phyloP scores from a whole-genome alignment of 2,888 invertebrate species.

The Tetragnatha montana region DNA sequence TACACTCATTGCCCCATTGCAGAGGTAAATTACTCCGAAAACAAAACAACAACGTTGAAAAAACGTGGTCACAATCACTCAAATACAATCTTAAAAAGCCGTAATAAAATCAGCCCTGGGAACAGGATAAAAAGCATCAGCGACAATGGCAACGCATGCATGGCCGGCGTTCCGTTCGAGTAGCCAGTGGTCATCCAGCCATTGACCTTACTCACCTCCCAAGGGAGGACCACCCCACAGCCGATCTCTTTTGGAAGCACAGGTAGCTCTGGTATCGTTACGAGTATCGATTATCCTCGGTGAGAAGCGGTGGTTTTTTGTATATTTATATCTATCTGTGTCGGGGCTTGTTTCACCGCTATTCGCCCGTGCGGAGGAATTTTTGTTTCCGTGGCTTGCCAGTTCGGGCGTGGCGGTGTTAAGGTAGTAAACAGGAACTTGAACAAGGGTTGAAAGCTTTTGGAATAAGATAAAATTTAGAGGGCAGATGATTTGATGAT shows the following conservation, averaged over 20 bases:
- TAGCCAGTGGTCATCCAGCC: constrained; percentile 65
- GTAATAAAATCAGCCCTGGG: not conserved
- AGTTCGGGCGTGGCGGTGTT: not conserved
- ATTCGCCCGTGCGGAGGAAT: not conserved
- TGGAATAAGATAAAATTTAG: no score
- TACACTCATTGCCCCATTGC: not conserved
- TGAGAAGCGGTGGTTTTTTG: not conserved
- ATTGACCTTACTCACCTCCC: constrained; percentile 62
- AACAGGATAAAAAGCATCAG: constrained; percentile 5
- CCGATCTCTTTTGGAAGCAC: constrained; percentile 43
- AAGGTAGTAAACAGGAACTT: no score
- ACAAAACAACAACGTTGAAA: not conserved
- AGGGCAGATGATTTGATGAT: no score
- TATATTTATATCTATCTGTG: not conserved
- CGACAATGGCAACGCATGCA: constrained; percentile 33
- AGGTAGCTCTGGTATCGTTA: constrained; percentile 55
- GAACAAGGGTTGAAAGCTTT: no score
- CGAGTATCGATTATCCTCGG: constrained; percentile 53
- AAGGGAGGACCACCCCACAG: constrained; percentile 52
- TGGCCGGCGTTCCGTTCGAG: constrained; percentile 65
- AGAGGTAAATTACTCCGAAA: not conserved
- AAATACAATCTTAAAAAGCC: not conserved
- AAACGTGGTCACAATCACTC: not conserved
- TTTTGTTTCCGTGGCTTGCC: not conserved
- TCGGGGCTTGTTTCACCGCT: not conserved